Conservation (phyloP, 2,113 vertebrate genomes). For the Dicerorhinus sumatrensis region DNA sequence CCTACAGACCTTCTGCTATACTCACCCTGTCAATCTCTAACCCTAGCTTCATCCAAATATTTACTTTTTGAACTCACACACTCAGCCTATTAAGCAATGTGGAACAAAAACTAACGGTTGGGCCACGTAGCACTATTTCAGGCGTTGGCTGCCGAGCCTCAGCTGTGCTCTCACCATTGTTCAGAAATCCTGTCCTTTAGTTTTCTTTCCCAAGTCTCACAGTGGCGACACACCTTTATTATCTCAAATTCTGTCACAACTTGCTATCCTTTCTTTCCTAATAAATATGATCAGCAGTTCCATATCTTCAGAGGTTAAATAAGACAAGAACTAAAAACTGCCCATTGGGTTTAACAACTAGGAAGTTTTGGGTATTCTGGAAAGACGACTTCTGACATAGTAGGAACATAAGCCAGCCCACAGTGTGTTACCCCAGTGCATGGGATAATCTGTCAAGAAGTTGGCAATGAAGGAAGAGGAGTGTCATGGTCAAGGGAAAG, state of each 20-base stretch:
- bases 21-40: not conserved
- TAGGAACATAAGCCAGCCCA: not conserved
- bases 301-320: not conserved
- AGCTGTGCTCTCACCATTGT: not conserved
- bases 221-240: not conserved
- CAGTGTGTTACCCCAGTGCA: not conserved
- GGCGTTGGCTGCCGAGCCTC: not conserved
- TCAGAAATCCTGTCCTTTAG: not conserved
- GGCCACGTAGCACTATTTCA: not conserved
- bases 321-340: not conserved
- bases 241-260: not conserved
- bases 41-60: not conserved
- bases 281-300: not conserved
- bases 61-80: not conserved
- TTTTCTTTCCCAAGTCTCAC: not conserved
- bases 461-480: not conserved
- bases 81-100: not conserved
- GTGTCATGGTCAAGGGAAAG: not conserved
- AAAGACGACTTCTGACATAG: not conserved
- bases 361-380: not conserved
- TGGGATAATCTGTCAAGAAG: not conserved
- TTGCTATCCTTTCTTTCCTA: not conserved
- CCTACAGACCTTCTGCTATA: not conserved
- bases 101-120: not conserved
- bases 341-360: not conserved